These are phyloP conservation scores for Hiodon tergisus DNA, from an alignment of 2,113 vertebrate species.

Conservation along the genomic window DNA sequence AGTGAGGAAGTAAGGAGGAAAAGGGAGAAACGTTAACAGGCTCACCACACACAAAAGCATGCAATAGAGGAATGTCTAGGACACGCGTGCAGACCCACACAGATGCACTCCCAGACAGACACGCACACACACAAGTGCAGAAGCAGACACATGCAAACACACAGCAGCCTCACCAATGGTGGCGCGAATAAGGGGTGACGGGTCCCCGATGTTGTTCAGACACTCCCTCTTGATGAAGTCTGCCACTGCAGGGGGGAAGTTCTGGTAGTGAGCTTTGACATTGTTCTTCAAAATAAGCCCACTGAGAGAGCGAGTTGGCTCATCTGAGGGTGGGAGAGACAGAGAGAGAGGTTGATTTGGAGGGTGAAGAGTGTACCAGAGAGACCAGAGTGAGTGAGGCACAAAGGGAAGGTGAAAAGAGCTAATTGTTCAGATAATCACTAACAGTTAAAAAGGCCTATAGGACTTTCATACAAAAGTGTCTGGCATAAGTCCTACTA, in stretches of 20 bases:
- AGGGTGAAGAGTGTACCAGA: not conserved
- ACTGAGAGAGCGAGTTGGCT: slow-evolving; percentile 86
- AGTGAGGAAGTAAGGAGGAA: not conserved
- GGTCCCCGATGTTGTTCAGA: slow-evolving; percentile 89
- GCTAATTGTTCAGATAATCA: not conserved
- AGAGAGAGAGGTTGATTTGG: not conserved
- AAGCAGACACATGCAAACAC: slow-evolving; percentile 7
- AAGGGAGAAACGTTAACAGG: slow-evolving; percentile 5
- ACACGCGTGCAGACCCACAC: slow-evolving; percentile 9
- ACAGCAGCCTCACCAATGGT: slow-evolving; percentile 74
- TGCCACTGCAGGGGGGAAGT: slow-evolving; percentile 81
- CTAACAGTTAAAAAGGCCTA: not conserved
- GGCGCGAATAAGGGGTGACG: slow-evolving; percentile 85
- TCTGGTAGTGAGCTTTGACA: slow-evolving; percentile 92
- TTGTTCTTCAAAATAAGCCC: slow-evolving; percentile 94
- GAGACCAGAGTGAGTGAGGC: not conserved
- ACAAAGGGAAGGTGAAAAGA: not conserved
- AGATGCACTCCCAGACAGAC: slow-evolving; percentile 19
- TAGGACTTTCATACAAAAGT: no score
- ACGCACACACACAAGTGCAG: not conserved
- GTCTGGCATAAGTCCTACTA: no score
- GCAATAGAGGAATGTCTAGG: not conserved
- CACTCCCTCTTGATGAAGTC: slow-evolving; percentile 95
- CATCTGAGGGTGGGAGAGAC: slow-evolving; percentile 58
- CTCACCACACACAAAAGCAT: not conserved